Percentiles rank a stretch among this genome's conserved stretches.
Conservation (phyloP, 2,797 vertebrate genomes). For the Melanotaenia maccullochi region DNA sequence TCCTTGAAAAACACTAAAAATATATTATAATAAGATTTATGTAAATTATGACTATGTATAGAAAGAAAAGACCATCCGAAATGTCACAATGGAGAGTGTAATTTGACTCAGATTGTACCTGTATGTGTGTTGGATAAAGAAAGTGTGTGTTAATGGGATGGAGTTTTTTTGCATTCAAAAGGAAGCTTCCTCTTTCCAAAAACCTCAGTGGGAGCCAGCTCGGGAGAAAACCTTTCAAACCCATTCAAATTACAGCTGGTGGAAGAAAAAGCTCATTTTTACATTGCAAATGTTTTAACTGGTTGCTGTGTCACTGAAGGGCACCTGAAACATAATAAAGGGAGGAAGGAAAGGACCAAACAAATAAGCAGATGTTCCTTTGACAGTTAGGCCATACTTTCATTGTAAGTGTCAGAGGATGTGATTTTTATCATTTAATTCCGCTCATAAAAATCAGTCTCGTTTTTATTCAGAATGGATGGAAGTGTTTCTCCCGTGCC, state of each 20-base stretch:
- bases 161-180: slow-evolving; percentile 53
- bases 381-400: slow-evolving; percentile 74
- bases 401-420: slow-evolving; percentile 79
- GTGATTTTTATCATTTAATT: slow-evolving; percentile 82
- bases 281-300: slow-evolving; percentile 49
- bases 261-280: slow-evolving; percentile 59
- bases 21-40: slow-evolving; percentile 26
- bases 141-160: neutral
- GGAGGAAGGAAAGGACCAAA: slow-evolving; percentile 61
- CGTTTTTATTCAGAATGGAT: slow-evolving; percentile 70
- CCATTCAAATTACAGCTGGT: slow-evolving; percentile 70
- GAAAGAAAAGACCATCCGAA: slow-evolving; percentile 13
- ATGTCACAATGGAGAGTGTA: slow-evolving; percentile 25
- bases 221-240: slow-evolving; percentile 61
- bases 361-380: slow-evolving; percentile 80
- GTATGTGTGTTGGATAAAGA: slow-evolving; percentile 9
- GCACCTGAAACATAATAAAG: slow-evolving; percentile 72
- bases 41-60: slow-evolving; percentile 22
- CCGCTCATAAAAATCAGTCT: slow-evolving; percentile 74
- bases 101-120: slow-evolving; percentile 32
- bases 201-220: slow-evolving; percentile 47
- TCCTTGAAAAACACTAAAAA: slow-evolving; percentile 37
- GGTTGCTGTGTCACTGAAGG: slow-evolving; percentile 58
- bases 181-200: slow-evolving; percentile 27
- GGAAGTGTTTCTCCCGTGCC: slow-evolving; percentile 72